phyloP scores from a whole-genome alignment of 2,113 vertebrate species.

The Hemibagrus wyckioides region DNA sequence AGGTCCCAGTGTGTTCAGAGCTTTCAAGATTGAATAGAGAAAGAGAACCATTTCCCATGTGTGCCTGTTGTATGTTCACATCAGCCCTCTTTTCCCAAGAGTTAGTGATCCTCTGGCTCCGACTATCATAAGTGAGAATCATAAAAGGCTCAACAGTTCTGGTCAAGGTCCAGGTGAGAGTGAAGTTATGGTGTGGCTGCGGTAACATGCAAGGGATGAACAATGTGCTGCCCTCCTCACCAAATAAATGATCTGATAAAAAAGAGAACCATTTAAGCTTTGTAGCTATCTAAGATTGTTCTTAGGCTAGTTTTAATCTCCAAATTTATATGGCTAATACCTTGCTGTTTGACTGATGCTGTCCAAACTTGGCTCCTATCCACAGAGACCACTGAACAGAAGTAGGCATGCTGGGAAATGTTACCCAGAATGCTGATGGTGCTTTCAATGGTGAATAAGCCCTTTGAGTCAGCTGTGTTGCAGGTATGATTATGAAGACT shows the following conservation, averaged over 20 bases:
- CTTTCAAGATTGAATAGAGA: constrained; percentile 61
- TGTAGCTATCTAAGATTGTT: not conserved
- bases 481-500: constrained; percentile 61
- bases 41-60: constrained; percentile 69
- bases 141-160: constrained; percentile 53
- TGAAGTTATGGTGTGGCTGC: constrained; percentile 66
- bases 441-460: constrained; percentile 71
- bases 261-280: not conserved
- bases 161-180: constrained; percentile 72
- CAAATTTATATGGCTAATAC: constrained; percentile 49
- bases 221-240: constrained; percentile 62
- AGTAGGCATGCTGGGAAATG: constrained; percentile 64
- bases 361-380: constrained; percentile 73
- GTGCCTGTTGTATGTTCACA: constrained; percentile 64
- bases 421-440: constrained; percentile 66
- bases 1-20: constrained; percentile 63
- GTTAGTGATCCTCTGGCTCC: constrained; percentile 59
- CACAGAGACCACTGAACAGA: constrained; percentile 70
- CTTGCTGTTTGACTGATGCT: constrained; percentile 70
- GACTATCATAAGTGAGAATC: constrained; percentile 70
- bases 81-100: constrained; percentile 66
- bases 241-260: constrained; percentile 63
- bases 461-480: constrained; percentile 68
- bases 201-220: constrained; percentile 69
- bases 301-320: too few species aligned